Evolutionary conservation across 2,113 vertebrate species (phyloP).

Genomic region (Nymphicus hollandicus): DNA sequence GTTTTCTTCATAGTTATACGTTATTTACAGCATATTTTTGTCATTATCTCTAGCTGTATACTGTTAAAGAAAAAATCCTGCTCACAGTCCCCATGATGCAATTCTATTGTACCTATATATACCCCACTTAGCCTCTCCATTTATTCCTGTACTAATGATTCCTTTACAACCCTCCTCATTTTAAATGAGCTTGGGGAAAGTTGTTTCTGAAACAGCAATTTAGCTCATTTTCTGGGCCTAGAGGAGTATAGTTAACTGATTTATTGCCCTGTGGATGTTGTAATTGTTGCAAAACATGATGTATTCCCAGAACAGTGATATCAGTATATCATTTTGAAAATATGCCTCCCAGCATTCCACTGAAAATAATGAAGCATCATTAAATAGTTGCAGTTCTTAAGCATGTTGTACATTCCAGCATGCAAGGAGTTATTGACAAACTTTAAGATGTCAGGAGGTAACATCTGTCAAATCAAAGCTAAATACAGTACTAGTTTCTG

Average conservation of each 20-base stretch:
- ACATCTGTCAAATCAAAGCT: background rate
- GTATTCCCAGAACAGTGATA: slow-evolving; percentile 58
- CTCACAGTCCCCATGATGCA: background rate
- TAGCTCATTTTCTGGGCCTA: slow-evolving; percentile 43
- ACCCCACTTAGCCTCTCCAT: background rate
- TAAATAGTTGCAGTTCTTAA: slow-evolving; percentile 17
- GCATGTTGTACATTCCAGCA: background rate
- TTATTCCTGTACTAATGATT: background rate
- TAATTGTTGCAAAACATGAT: slow-evolving; percentile 56
- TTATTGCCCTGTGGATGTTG: slow-evolving; percentile 45
- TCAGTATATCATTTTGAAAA: slow-evolving; percentile 52
- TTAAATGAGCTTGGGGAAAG: slow-evolving; percentile 20
- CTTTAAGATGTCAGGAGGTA: background rate
- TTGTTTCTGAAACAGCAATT: slow-evolving; percentile 25
- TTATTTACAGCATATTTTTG: background rate
- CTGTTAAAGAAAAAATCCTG: background rate
- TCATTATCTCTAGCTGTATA: background rate
- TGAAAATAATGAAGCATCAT: slow-evolving; percentile 48
- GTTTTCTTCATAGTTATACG: background rate
- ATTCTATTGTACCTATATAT: background rate
- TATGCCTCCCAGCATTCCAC: slow-evolving; percentile 27
- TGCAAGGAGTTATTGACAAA: slow-evolving; percentile 39
- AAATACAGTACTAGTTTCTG: background rate
- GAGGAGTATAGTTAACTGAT: slow-evolving; percentile 32
- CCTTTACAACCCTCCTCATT: background rate